Evolutionary conservation across 2,797 vertebrate species (phyloP), one percentile per base, ranked within the genome.

Genomic region (Diglossa cyanea): DNA sequence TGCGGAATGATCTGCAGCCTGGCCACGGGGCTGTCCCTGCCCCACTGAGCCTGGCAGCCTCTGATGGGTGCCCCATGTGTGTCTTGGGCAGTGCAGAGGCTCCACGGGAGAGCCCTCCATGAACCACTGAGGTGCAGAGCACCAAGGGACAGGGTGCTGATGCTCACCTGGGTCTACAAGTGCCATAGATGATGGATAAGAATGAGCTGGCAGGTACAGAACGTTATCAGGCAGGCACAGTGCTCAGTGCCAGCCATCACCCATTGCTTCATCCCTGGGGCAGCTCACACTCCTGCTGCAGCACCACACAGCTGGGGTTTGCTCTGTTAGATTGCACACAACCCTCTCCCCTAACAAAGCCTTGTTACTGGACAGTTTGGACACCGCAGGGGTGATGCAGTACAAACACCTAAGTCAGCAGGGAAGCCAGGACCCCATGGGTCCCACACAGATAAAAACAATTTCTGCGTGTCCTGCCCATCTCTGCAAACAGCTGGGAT

Each of bases 61-160:
- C 60, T 15, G 15, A 37, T 17, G 58, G 68, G 77, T 2, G 4
- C 31, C 35, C 54, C 3, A 1, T 1, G 18, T 8, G 0, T 6
- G 9, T 7, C 39, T 11, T 8, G n/a, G 75, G 24, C 2, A 12
- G n/a, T 33, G 88, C 70, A 40, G 33, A 45, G 53, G 30, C 66
- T 42, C 7, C 3, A 58, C 45, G 35, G 18, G n/a, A 91, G 67
- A 70, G 30, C 26, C 40, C 51, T 16, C 57, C 48, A 9, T 2
- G 39, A 66, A 31, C 14, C 19, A 20, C 45, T 9, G 7, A 2
- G 48, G 58, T 3, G 18, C 48, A 37, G 60, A 26, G 60, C 8
- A 11, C 12, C 19, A 42, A 73, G 39, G n/a, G 60, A 71, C 26
- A 57, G 37, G 0, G 2, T 40, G 33, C 33, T 50, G 25, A 40